Evolutionary conservation across 2,888 invertebrate genomes (phyloP).

Genomic region (Andrena praecox): DNA sequence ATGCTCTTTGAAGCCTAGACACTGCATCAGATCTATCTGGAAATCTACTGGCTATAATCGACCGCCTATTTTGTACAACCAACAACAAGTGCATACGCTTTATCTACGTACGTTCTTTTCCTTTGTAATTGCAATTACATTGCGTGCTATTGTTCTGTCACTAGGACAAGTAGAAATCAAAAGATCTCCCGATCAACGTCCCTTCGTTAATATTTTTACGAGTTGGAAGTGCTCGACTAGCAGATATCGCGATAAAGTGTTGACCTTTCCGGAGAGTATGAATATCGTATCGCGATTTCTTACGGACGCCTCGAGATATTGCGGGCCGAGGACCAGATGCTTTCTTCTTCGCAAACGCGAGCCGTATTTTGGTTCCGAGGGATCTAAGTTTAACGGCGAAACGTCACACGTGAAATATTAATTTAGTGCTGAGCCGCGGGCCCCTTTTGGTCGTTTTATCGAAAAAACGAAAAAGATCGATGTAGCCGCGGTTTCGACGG

Average conservation of each 20-base stretch:
- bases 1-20: constrained; percentile 5
- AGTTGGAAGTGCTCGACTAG: constrained; percentile 10
- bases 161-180: background rate
- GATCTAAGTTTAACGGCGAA: background rate
- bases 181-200: constrained; percentile 15
- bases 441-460: background rate
- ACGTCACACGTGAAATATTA: background rate
- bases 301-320: background rate
- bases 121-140: constrained; percentile 26
- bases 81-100: constrained; percentile 34
- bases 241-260: constrained; percentile 49
- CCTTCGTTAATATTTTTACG: background rate
- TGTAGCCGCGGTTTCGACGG: constrained; percentile 38
- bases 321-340: background rate
- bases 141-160: constrained; percentile 35
- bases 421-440: background rate
- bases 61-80: constrained; percentile 13
- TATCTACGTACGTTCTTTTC: constrained; percentile 51
- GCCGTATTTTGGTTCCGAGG: too few species aligned
- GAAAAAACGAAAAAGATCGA: background rate
- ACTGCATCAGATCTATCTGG: constrained; percentile 31
- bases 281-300: constrained; percentile 10
- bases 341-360: background rate
- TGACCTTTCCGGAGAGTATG: constrained; percentile 17
- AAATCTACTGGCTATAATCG: constrained; percentile 59